A percentile compares a stretch with the other conserved stretches of the same genome.
These are phyloP conservation scores for Platypus cylindrus DNA, from an alignment of 2,888 invertebrate species.

Conservation along the genomic window DNA sequence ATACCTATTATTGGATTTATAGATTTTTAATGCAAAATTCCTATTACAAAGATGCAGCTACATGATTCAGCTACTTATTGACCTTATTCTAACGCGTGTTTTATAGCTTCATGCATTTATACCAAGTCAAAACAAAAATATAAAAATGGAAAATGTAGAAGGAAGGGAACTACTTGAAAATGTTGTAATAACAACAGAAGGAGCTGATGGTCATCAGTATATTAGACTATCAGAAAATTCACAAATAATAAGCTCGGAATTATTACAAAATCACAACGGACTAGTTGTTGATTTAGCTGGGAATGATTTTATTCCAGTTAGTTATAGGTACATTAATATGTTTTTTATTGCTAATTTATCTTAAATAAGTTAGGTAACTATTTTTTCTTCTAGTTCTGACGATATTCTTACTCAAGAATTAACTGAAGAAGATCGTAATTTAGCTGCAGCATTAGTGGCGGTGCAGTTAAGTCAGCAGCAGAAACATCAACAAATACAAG, in stretches of 20 bases:
- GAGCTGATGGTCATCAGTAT: conserved; percentile 29
- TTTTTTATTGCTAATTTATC: conserved; percentile 1
- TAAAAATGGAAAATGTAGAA: conserved; percentile 26
- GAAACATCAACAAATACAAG: conserved; percentile 40
- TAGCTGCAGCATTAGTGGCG: conserved; percentile 48
- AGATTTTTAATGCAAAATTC: conserved; percentile 1
- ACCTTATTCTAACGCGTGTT: too few relatives aligned
- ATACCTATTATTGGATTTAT: conserved; percentile 6
- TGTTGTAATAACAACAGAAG: conserved; percentile 28
- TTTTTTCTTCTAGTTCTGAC: conserved; percentile 24
- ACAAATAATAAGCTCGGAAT: conserved; percentile 31
- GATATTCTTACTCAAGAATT: conserved; percentile 35
- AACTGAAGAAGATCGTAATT: conserved; percentile 46
- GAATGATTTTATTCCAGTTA: conserved; percentile 34
- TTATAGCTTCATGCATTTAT: too few relatives aligned
- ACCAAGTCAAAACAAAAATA: too few relatives aligned
- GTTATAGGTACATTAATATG: conserved; percentile 21
- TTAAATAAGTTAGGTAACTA: background rate
- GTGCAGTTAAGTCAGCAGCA: conserved; percentile 49
- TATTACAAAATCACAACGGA: conserved; percentile 33
- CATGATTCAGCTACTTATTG: too few relatives aligned
- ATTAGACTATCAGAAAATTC: conserved; percentile 33
- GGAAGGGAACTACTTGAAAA: conserved; percentile 29
- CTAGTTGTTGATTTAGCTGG: conserved; percentile 34
- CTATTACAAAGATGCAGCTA: background rate